Conservation (phyloP, 2,113 vertebrate species). For the Leuciscus idus region DNA sequence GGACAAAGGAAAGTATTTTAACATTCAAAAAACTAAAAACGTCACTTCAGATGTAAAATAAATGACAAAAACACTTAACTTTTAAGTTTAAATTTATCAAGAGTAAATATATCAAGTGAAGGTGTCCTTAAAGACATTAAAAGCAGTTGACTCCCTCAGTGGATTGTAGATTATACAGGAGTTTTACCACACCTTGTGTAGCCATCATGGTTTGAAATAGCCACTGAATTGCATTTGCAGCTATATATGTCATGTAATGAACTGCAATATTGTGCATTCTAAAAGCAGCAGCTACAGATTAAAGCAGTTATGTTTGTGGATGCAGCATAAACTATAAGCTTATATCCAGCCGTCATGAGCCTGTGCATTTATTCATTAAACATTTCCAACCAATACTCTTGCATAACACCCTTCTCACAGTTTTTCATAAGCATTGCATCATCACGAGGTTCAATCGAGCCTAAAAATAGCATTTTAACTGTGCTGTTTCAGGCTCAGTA, state of each 20-base stretch:
- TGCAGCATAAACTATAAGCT: not conserved
- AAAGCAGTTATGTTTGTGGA: conserved; percentile 4
- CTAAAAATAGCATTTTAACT: conserved; percentile 43
- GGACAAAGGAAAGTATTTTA: not conserved
- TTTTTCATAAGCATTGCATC: conserved; percentile 43
- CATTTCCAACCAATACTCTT: conserved; percentile 58
- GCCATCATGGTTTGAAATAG: too few species aligned
- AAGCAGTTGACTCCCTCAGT: not conserved
- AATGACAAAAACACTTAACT: not conserved
- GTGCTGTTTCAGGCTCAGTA: conserved; percentile 19
- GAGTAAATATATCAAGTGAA: not conserved
- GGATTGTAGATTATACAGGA: not conserved
- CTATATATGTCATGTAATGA: not conserved
- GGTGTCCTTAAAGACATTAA: not conserved
- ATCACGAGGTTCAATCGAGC: conserved; percentile 48
- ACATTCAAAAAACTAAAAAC: not conserved
- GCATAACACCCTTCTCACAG: conserved; percentile 58
- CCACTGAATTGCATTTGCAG: not conserved
- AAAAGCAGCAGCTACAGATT: conserved; percentile 15
- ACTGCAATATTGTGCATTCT: not conserved
- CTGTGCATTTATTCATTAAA: conserved; percentile 33
- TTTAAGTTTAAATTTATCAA: not conserved
- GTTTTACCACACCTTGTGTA: not conserved
- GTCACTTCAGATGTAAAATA: not conserved
- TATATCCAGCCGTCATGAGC: conserved; percentile 51